Evolutionary conservation across 1,140 invertebrate genomes (phyloP).

Genomic region (Drosophila saltans): DNA sequence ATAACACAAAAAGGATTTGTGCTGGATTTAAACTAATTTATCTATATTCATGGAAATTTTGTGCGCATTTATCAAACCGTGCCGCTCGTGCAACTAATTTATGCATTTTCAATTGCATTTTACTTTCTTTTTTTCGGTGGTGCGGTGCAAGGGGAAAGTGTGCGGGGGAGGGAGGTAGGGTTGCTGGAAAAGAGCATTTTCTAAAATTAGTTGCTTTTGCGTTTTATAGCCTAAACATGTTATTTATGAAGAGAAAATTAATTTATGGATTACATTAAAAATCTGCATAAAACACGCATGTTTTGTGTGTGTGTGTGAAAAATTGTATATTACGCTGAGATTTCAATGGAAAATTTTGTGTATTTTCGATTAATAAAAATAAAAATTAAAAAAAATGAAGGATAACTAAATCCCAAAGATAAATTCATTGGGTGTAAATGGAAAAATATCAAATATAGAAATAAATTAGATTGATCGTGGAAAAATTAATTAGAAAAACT

Average conservation of each 20-base stretch:
- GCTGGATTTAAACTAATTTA: constrained; percentile 41
- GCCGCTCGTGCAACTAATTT: constrained; percentile 38
- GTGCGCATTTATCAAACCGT: not conserved
- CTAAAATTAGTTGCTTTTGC: constrained; percentile 42
- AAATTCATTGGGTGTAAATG: not conserved
- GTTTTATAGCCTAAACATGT: constrained; percentile 33
- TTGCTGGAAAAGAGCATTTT: constrained; percentile 15
- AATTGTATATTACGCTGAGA: constrained; percentile 6
- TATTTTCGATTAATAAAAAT: constrained; percentile 15
- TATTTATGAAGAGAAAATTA: constrained; percentile 45
- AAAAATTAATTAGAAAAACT: too few relatives aligned
- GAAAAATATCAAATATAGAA: not conserved
- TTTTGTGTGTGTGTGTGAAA: not conserved
- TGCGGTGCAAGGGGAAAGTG: not conserved
- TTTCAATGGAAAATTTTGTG: constrained; percentile 16
- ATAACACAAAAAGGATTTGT: constrained; percentile 7
- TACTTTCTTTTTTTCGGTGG: constrained; percentile 14
- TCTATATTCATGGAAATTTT: constrained; percentile 18
- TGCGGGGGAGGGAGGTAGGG: not conserved
- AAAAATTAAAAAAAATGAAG: not conserved
- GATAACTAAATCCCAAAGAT: not conserved
- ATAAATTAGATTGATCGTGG: not conserved
- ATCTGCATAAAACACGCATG: constrained; percentile 21
- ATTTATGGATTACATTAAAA: constrained; percentile 35
- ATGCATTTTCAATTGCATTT: constrained; percentile 56